Conservation (phyloP, 1,140 invertebrate species). For the Homalodisca vitripennis region DNA sequence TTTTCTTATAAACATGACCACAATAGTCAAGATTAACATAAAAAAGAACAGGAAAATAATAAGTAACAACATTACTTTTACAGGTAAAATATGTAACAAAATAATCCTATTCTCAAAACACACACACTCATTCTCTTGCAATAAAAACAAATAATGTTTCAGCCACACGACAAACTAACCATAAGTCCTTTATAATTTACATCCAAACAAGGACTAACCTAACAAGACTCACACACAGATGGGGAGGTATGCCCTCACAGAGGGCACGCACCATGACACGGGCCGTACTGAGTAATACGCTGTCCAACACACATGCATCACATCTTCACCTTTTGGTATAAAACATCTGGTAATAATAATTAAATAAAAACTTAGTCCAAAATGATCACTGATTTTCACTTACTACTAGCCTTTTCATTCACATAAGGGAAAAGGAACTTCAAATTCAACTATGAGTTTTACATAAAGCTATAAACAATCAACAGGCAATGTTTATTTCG, state of each 20-base stretch:
- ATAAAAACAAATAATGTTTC: neutral
- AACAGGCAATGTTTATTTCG: slow-evolving; percentile 10
- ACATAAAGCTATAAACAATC: slow-evolving; percentile 15
- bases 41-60: slow-evolving; percentile 12
- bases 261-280: slow-evolving; percentile 18
- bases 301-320: slow-evolving; percentile 1
- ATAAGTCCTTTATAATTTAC: neutral
- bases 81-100: slow-evolving; percentile 15
- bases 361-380: slow-evolving; percentile 7
- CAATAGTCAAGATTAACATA: neutral
- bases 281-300: slow-evolving; percentile 13
- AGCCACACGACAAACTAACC: neutral
- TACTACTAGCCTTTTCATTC: neutral
- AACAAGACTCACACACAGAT: neutral
- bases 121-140: slow-evolving; percentile 4
- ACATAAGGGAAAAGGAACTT: slow-evolving; percentile 8
- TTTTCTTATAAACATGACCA: slow-evolving; percentile 5
- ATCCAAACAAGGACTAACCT: neutral
- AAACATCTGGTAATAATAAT: slow-evolving; percentile 7
- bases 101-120: slow-evolving; percentile 3
- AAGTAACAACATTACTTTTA: slow-evolving; percentile 21
- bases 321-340: neutral
- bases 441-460: slow-evolving; percentile 4
- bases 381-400: slow-evolving; percentile 11
- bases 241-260: neutral